A percentile compares a stretch with the other conserved stretches of the same genome.
Evolutionary conservation across 2,797 vertebrate species (phyloP).

Genomic region (Holocentrus rufus): DNA sequence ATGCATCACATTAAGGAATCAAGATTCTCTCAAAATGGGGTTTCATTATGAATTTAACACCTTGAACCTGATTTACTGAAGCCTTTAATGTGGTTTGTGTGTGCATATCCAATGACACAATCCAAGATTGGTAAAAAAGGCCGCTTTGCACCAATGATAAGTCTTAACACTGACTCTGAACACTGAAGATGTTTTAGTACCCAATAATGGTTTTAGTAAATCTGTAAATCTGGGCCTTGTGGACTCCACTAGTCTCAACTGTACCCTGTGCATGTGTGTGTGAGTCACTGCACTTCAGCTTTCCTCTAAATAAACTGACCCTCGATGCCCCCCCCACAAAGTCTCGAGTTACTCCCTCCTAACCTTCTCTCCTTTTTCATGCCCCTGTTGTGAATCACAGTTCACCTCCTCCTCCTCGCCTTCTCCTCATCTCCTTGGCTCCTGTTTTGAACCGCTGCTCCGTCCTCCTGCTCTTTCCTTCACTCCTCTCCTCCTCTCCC

Average conservation of each 20-base stretch:
- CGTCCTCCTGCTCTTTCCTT: slow-evolving; percentile 10
- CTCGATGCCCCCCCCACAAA: slow-evolving; percentile 5
- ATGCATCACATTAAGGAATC: too few relatives aligned
- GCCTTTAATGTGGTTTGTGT: too few relatives aligned
- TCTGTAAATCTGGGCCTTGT: too few relatives aligned
- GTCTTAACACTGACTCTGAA: too few relatives aligned
- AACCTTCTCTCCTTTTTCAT: slow-evolving; percentile 23
- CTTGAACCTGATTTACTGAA: too few relatives aligned
- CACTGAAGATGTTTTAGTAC: too few relatives aligned
- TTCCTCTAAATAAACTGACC: slow-evolving; percentile 8
- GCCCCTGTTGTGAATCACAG: slow-evolving; percentile 7
- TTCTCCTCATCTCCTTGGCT: slow-evolving; percentile 2
- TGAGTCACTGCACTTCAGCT: slow-evolving; percentile 28
- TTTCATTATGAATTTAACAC: too few relatives aligned
- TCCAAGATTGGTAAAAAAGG: too few relatives aligned
- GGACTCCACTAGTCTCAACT: slow-evolving; percentile 9
- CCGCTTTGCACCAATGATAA: too few relatives aligned
- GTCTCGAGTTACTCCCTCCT: slow-evolving; percentile 32
- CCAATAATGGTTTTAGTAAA: too few relatives aligned
- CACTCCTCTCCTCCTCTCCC: neutral
- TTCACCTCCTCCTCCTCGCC: slow-evolving; percentile 1
- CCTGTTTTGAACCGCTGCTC: slow-evolving; percentile 16
- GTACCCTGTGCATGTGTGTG: slow-evolving; percentile 12
- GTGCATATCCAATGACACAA: too few relatives aligned
- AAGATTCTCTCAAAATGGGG: too few relatives aligned